These are phyloP conservation scores for Anarsia innoxiella DNA, from an alignment of 2,888 invertebrate species.

Conservation along the genomic window DNA sequence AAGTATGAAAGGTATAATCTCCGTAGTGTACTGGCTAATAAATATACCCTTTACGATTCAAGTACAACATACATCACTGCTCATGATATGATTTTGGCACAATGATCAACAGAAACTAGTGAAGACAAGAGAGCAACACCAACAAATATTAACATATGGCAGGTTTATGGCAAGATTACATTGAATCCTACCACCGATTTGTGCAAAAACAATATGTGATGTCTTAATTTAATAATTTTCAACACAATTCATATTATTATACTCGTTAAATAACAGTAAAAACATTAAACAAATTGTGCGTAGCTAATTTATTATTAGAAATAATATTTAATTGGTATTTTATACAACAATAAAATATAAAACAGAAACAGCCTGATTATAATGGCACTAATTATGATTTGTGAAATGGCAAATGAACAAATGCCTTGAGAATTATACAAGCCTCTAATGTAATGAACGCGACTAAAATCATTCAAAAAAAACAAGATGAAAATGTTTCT, in stretches of 20 bases:
- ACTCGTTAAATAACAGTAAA: slow-evolving; percentile 10
- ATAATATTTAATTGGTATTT: too few species aligned
- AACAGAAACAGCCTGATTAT: too few species aligned
- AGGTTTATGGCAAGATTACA: slow-evolving; percentile 41
- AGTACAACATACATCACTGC: slow-evolving; percentile 54
- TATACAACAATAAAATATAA: too few species aligned
- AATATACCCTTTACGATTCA: slow-evolving; percentile 28
- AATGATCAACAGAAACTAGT: slow-evolving; percentile 33
- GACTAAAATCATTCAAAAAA: slow-evolving; percentile 13
- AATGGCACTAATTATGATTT: too few species aligned
- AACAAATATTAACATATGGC: slow-evolving; percentile 23
- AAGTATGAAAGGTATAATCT: slow-evolving; percentile 17
- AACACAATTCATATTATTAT: slow-evolving; percentile 7
- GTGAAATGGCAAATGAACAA: too few species aligned
- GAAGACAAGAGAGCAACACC: slow-evolving; percentile 37
- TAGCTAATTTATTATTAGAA: too few species aligned
- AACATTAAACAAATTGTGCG: slow-evolving; percentile 30
- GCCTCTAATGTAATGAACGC: slow-evolving; percentile 1
- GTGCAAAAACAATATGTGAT: slow-evolving; percentile 9
- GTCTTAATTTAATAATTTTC: slow-evolving; percentile 9
- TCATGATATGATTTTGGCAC: slow-evolving; percentile 68
- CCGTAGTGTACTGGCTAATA: slow-evolving; percentile 20
- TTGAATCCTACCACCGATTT: slow-evolving; percentile 17
- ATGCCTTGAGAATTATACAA: slow-evolving; percentile 7
- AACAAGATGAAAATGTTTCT: slow-evolving; percentile 37